These are phyloP conservation scores for Potamarius usumacintae DNA, from an alignment of 2,113 vertebrate genomes.

Conservation along the genomic window DNA sequence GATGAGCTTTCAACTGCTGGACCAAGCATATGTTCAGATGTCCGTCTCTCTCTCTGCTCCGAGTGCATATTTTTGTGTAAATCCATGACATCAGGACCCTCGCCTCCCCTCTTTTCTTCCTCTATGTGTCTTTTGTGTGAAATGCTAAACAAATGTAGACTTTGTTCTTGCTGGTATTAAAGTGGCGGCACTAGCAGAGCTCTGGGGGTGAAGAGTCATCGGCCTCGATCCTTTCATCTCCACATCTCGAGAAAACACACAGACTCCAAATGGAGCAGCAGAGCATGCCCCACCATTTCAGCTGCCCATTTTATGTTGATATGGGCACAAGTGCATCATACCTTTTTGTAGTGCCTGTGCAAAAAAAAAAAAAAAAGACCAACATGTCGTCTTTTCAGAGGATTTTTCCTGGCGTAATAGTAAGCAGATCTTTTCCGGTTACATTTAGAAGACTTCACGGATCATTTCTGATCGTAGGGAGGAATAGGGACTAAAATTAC, in stretches of 20 bases:
- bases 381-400: not conserved
- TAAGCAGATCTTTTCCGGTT: not conserved
- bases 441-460: not conserved
- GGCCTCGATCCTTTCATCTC: slow-evolving; percentile 60
- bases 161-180: slow-evolving; percentile 53
- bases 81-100: slow-evolving; percentile 7
- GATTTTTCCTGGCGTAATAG: slow-evolving; percentile 2
- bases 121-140: slow-evolving; percentile 25
- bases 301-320: slow-evolving; percentile 19
- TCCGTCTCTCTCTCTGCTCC: slow-evolving; percentile 24
- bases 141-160: slow-evolving; percentile 55
- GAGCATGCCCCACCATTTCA: slow-evolving; percentile 32
- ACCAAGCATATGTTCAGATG: slow-evolving; percentile 31
- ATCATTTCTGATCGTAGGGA: not conserved
- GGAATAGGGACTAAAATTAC: not conserved
- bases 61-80: slow-evolving; percentile 24
- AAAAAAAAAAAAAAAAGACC: slow-evolving; percentile 12
- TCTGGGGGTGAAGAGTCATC: slow-evolving; percentile 51
- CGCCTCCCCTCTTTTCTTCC: not conserved
- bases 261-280: slow-evolving; percentile 43
- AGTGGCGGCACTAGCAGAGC: slow-evolving; percentile 45
- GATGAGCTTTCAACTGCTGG: not conserved
- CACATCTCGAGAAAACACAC: slow-evolving; percentile 55
- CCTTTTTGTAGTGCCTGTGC: slow-evolving; percentile 24
- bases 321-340: slow-evolving; percentile 20